Base-by-base conservation (phyloP, 1,140 invertebrate species). In the Daktulosphaira vitifoliae region DNA sequence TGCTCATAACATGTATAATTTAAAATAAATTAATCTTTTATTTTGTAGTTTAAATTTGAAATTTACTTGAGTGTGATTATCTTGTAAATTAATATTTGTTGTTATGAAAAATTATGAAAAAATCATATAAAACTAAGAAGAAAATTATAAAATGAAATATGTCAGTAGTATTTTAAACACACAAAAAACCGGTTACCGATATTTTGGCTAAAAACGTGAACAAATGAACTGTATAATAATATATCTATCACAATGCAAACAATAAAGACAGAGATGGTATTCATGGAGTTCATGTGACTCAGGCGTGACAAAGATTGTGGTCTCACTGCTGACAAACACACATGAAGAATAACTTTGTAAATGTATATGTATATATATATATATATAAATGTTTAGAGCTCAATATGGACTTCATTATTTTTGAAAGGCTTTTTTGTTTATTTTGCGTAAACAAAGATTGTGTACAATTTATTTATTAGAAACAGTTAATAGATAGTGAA, bases 271-370 rank as follows among this genome's bases (percentile, higher is more conserved):
- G 25, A 16, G 54, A 48, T 29, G 13, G 38, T 39, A 44, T 39
- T 59, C 11, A 15, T 22, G 25, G 22, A 20, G 42, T 39, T 38
- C 26, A 23, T 59, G 54, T 59, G 39, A 59, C 42, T 38, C 18
- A 48, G 56, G 42, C 56, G 56, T 62, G 56, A 62, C 56, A 33
- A 62, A 62, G 56, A 62, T 62, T 26, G 56, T 39, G 25, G 56
- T 62, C 54, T 59, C 39, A 25, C 25, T 39, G 39, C 22, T 29
- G 13, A 15, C 33, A 7, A 9, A 9, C 44, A 46, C 54, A 26
- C 26, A 29, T 39, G 15, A 11, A 33, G 56, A 62, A 62, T 46
- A 48, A 62, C 29, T n/a, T n/a, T n/a, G n/a, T n/a, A n/a, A n/a
- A n/a, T n/a, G n/a, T n/a, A n/a, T n/a, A n/a, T n/a, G n/a, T n/a